These are phyloP conservation scores for Lamprologus sp. DNA, from an alignment of 2,113 vertebrate genomes.

Conservation along the genomic window DNA sequence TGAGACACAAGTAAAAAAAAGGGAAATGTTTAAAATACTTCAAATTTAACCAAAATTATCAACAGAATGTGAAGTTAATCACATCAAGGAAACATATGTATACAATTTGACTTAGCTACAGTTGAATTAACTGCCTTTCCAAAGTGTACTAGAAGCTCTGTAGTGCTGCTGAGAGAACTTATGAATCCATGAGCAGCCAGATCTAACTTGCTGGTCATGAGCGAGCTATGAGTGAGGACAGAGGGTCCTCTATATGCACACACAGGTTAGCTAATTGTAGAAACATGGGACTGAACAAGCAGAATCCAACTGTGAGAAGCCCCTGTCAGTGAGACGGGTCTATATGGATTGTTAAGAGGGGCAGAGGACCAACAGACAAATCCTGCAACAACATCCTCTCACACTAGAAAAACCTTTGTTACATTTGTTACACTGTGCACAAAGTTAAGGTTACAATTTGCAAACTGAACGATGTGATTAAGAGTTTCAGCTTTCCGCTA, in stretches of 20 bases:
- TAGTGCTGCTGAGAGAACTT: not conserved
- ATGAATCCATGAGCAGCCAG: not conserved
- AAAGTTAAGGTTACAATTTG: not conserved
- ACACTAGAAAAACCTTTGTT: not conserved
- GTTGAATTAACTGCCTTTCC: not conserved
- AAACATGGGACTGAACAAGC: not conserved
- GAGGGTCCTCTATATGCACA: not conserved
- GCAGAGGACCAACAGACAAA: not conserved
- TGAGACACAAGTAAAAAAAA: accelerated
- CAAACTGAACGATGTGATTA: not conserved
- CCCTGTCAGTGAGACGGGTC: not conserved
- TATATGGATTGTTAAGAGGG: not conserved
- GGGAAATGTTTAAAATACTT: not conserved
- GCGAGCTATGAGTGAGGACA: not conserved
- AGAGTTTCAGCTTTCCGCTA: accelerated
- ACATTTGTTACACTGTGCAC: not conserved
- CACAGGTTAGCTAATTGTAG: not conserved
- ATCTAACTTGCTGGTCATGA: not conserved
- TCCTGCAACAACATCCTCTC: not conserved
- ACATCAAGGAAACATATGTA: not conserved
- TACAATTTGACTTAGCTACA: not conserved
- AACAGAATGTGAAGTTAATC: not conserved
- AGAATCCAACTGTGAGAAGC: not conserved
- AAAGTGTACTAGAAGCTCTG: not conserved
- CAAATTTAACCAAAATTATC: not conserved